Evolutionary conservation across 30 jellyfish, hydroid and myxozoan species (phyloP), one percentile per base, ranked within the genome.

Genomic region (Hydra vulgaris): DNA sequence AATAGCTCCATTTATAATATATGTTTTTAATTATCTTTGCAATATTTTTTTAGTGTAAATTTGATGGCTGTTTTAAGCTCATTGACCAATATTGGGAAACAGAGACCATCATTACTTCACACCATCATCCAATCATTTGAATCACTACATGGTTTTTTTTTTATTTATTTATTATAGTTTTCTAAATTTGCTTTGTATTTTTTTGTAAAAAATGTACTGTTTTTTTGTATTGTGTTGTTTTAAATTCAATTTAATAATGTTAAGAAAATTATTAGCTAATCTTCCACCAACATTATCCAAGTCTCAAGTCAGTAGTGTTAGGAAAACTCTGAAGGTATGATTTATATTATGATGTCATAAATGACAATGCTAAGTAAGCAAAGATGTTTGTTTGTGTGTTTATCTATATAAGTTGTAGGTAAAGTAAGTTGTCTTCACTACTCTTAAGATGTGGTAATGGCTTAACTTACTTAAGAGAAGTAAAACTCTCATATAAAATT

Each of bases 251-350:
- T n/a, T n/a, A n/a, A n/a, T n/a, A n/a, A n/a, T n/a, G n/a, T n/a
- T n/a, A n/a, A n/a, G n/a, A n/a, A n/a, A n/a, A n/a, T n/a, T n/a
- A n/a, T n/a, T 68, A 92, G 98, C 98, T 0, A 92, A 92, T 55
- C 92, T 92, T 18, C 98, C 98, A 54, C 95, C 95, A 8, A 92
- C 96, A 8, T 78, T 92, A 54, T 86, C 96, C 17, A 92, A 87
- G 71, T 92, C 98, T 17, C 98, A 92, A 87, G 98, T 92, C 27
- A 92, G 98, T 95, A 92, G 98, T 84, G 98, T 92, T 26, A 84
- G 98, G 15, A 92, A 92, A 73, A 87, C 87, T 73, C 72, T 92
- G 52, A 92, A 92, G 94, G 98, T 92, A 86, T n/a, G 8, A 77
- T 72, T 17, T 72, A 22, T 72, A 17, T 0, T 22, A 17, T 17